Conservation (phyloP, 2,888 invertebrate genomes). For the Sabellastarte sp. region DNA sequence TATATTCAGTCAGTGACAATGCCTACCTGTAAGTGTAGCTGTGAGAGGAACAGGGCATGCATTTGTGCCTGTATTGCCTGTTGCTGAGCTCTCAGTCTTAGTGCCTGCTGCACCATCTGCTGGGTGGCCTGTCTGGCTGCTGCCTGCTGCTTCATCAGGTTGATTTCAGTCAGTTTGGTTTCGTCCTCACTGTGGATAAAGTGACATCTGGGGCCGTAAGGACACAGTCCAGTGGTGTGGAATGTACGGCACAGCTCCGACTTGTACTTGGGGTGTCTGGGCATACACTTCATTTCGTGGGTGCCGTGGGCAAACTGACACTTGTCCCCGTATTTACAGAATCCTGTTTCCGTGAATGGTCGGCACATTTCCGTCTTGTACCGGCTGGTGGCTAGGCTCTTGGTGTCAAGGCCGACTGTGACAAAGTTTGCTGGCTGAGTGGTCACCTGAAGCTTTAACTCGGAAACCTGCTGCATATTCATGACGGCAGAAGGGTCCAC, state of each 20-base stretch:
- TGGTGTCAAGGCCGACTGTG: too few relatives aligned
- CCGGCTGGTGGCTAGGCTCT: slow-evolving; percentile 61
- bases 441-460: too few relatives aligned
- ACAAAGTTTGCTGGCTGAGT: too few relatives aligned
- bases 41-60: neutral
- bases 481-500: too few relatives aligned
- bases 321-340: slow-evolving; percentile 96
- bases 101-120: neutral
- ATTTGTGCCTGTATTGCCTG: neutral
- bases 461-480: too few relatives aligned
- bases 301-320: slow-evolving; percentile 93
- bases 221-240: slow-evolving; percentile 92
- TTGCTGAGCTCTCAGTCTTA: neutral
- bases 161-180: neutral
- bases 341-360: slow-evolving; percentile 78
- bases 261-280: slow-evolving; percentile 95
- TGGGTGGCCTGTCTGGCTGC: neutral
- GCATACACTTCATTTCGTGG: slow-evolving; percentile 82
- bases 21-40: too few relatives aligned
- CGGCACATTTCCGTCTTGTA: slow-evolving; percentile 96
- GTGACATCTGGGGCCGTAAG: slow-evolving; percentile 93
- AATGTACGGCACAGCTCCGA: slow-evolving; percentile 88
- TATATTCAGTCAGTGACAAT: too few relatives aligned
- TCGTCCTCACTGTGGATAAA: slow-evolving; percentile 77
- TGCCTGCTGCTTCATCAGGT: neutral